Evolutionary conservation across 2,113 vertebrate species (phyloP).

Genomic region (Odocoileus virginianus): DNA sequence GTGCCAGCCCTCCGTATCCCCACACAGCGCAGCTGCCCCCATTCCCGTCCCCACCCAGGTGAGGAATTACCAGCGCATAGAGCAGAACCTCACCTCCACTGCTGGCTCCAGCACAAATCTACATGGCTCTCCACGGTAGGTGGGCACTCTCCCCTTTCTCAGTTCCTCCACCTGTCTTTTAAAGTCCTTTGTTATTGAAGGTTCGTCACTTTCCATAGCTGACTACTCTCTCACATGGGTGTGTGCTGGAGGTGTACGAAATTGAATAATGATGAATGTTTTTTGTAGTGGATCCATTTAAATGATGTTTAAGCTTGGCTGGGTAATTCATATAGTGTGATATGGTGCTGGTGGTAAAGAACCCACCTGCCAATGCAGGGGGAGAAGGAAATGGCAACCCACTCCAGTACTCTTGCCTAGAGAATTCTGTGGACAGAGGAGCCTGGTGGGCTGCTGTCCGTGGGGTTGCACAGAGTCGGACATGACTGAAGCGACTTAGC

Average conservation of each 20-base stretch:
- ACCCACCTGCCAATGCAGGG: neutral
- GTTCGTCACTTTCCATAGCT: neutral
- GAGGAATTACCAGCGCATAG: constrained; percentile 96
- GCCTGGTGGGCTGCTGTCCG: neutral
- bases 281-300: neutral
- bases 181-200: neutral
- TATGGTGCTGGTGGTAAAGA: neutral
- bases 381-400: neutral
- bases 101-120: constrained; percentile 83
- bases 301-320: neutral
- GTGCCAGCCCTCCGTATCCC: constrained; percentile 87
- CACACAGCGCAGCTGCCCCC: constrained; percentile 90
- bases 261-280: neutral
- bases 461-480: neutral
- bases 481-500: neutral
- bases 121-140: constrained; percentile 93
- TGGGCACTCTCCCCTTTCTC: neutral
- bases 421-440: neutral
- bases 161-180: neutral
- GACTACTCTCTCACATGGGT: neutral
- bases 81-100: constrained; percentile 94
- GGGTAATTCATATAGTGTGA: neutral
- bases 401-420: neutral
- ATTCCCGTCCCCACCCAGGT: constrained; percentile 97
- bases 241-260: neutral